A percentile compares a stretch with the other conserved stretches of the same genome.
Conservation (phyloP, 2,888 invertebrate genomes). For the Erebia palarica region DNA sequence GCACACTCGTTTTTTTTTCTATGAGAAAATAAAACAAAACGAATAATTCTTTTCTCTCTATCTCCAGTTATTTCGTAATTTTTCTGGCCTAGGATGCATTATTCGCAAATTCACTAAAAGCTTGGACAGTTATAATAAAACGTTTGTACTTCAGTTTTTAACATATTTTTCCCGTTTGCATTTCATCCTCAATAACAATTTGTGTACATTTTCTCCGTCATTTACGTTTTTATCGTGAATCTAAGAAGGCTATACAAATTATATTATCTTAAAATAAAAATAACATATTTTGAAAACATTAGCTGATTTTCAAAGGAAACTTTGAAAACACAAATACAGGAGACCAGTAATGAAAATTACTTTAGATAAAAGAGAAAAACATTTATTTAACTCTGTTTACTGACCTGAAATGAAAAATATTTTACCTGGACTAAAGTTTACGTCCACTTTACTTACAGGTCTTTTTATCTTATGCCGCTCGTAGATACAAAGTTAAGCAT, state of each 20-base stretch:
- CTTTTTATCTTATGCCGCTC: too few relatives aligned
- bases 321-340: neutral
- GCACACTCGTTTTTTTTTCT: too few relatives aligned
- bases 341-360: neutral
- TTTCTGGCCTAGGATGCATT: neutral
- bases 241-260: slow-evolving; percentile 10
- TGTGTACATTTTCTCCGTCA: slow-evolving; percentile 8
- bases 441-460: too few relatives aligned
- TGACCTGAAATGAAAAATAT: too few relatives aligned
- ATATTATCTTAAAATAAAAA: slow-evolving; percentile 3
- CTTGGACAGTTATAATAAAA: neutral
- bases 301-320: neutral
- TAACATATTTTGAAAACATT: slow-evolving; percentile 11
- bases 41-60: too few relatives aligned
- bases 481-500: neutral
- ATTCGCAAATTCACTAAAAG: neutral
- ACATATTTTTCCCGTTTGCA: slow-evolving; percentile 18
- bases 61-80: too few relatives aligned
- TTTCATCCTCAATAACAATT: slow-evolving; percentile 5
- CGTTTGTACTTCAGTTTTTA: neutral
- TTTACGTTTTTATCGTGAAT: slow-evolving; percentile 22
- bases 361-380: neutral
- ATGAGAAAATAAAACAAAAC: too few relatives aligned
- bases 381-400: too few relatives aligned
- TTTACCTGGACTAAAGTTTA: too few relatives aligned